Conservation (phyloP, 2,113 vertebrate species). For the Misgurnus anguillicaudatus region DNA sequence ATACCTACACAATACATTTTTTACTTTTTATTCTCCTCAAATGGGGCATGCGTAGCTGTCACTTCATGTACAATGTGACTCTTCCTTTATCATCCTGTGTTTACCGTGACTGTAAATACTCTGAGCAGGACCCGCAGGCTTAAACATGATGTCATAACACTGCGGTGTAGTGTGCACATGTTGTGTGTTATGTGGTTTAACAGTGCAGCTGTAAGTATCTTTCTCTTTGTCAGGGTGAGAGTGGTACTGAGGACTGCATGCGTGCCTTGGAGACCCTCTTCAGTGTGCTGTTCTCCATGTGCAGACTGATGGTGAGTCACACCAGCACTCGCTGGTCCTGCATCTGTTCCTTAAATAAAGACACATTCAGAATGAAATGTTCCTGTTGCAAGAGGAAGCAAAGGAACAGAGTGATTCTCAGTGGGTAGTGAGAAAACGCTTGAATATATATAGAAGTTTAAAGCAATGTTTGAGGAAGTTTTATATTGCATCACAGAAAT, state of each 20-base stretch:
- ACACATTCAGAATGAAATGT: neutral
- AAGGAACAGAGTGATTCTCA: neutral
- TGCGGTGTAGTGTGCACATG: neutral
- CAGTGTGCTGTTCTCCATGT: conserved; percentile 94
- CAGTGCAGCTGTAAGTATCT: conserved; percentile 26
- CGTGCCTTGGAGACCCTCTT: conserved; percentile 94
- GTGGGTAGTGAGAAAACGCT: neutral
- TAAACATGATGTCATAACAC: conserved; percentile 19
- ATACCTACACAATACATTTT: neutral
- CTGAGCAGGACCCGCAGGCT: neutral
- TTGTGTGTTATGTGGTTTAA: neutral
- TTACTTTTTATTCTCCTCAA: neutral
- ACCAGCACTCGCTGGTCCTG: neutral
- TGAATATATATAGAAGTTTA: neutral
- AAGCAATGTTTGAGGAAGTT: neutral
- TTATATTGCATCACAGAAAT: neutral
- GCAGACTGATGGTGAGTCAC: conserved; percentile 93
- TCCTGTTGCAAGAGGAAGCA: neutral
- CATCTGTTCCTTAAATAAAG: neutral
- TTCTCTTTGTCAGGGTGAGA: conserved; percentile 82
- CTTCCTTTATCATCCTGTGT: neutral
- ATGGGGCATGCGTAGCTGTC: neutral
- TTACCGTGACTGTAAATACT: neutral
- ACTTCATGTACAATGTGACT: neutral
- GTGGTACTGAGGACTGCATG: conserved; percentile 87